Evolutionary conservation across 1,140 invertebrate genomes (phyloP).

Genomic region (Bombus balteatus): DNA sequence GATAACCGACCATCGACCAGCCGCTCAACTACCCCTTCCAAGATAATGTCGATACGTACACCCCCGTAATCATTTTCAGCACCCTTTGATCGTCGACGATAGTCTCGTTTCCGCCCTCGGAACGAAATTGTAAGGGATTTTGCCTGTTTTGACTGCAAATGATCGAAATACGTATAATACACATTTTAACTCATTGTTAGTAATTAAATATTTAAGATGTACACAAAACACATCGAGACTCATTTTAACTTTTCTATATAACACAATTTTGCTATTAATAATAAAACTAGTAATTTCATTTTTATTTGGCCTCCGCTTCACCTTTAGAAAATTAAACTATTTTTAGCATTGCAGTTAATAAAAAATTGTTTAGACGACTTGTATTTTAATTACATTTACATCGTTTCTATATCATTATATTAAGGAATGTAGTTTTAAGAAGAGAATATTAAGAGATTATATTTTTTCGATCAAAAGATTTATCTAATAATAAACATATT

Average conservation of each 20-base stretch:
- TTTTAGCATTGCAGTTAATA: too few species aligned
- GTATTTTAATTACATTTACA: too few species aligned
- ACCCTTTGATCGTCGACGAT: conserved; percentile 28
- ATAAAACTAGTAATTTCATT: background rate
- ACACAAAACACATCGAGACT: too few species aligned
- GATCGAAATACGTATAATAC: background rate
- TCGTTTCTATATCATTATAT: too few species aligned
- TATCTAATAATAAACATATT: background rate
- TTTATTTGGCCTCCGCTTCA: background rate
- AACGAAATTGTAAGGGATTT: background rate
- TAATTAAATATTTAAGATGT: background rate
- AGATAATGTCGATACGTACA: conserved; percentile 45
- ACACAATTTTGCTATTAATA: background rate
- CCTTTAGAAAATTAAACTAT: background rate
- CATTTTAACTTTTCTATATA: too few species aligned
- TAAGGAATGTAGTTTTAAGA: too few species aligned
- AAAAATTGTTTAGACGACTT: too few species aligned
- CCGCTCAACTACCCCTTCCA: conserved; percentile 39
- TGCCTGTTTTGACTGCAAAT: background rate
- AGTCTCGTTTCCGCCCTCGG: background rate
- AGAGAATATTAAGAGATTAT: too few species aligned
- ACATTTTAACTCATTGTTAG: background rate
- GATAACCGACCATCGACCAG: conserved; percentile 59
- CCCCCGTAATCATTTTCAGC: conserved; percentile 39
- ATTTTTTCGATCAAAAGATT: background rate